Base-by-base conservation (phyloP, 2,113 vertebrate genomes). In the Eulemur macaco region DNA sequence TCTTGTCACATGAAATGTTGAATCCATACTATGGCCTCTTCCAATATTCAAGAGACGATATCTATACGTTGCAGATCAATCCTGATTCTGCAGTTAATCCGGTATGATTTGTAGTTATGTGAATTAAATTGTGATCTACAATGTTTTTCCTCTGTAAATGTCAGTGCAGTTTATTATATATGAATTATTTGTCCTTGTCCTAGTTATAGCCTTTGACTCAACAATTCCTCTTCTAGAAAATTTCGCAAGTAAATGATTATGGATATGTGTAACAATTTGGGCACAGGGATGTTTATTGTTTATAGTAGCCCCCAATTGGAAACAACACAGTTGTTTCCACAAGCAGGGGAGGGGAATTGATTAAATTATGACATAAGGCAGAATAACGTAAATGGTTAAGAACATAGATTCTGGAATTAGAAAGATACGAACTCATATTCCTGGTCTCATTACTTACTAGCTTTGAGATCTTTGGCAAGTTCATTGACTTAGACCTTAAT, bases 21-120 rank as follows among this genome's bases (percentile, higher is more conserved):
- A 99, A 99, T 98, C 99, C 99, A 0, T 99, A 99, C 97, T 99
- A 99, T 12, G 99, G 99, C 86, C 99, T 99, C 89, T 99, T 99
- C 99, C 99, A 99, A 95, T 99, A 99, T 95, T 99, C 99, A 60
- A 99, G 99, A 18, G 99, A 99, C 94, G 99, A 99, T 95, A 99
- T 99, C 98, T 99, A 99, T 95, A 99, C 99, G 0, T 98, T 99
- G 98, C 99, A 99, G 93, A 99, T 99, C 97, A 99, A 99, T 98
- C 99, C 99, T 0, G 99, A 99, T 98, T 99, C 99, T 37, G 99
- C 99, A 0, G 99, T 99, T 97, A 99, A 99, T 97, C 99, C 99
- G 97, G 99, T 99, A 99, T 93, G 96, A 58, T 73, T 96, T 83
- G 1, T 94, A 73, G 54, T 90, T 92, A 18, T 45, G 15, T 73